Evolutionary conservation across 2,113 vertebrate species (phyloP).

Genomic region (Fregetta grallaria): DNA sequence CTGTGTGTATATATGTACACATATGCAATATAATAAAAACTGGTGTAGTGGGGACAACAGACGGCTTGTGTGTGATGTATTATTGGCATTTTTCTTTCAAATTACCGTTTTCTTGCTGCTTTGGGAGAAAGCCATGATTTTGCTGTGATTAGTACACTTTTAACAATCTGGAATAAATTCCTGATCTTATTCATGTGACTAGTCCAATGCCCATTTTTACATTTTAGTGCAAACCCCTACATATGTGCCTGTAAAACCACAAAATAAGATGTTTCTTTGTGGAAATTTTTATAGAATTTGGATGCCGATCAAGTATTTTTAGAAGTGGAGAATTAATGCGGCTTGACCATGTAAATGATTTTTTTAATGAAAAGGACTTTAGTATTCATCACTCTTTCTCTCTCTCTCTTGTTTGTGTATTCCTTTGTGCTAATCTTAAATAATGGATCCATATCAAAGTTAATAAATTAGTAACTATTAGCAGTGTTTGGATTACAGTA

Average conservation of each 20-base stretch:
- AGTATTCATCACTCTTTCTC: slow-evolving; percentile 22
- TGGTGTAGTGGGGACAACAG: slow-evolving; percentile 63
- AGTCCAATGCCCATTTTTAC: slow-evolving; percentile 44
- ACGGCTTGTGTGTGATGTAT: slow-evolving; percentile 45
- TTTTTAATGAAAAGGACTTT: slow-evolving; percentile 59
- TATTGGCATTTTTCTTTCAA: slow-evolving; percentile 65
- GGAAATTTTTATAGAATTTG: slow-evolving; percentile 64
- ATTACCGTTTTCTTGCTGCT: slow-evolving; percentile 61
- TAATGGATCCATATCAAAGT: slow-evolving; percentile 51
- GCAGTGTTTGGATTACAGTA: slow-evolving; percentile 16
- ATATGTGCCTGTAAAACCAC: slow-evolving; percentile 66
- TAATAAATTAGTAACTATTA: slow-evolving; percentile 64
- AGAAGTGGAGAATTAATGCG: slow-evolving; percentile 56
- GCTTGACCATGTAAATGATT: slow-evolving; percentile 62
- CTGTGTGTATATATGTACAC: slow-evolving; percentile 54
- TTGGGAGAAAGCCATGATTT: slow-evolving; percentile 65
- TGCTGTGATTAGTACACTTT: slow-evolving; percentile 39
- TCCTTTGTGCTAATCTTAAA: slow-evolving; percentile 56
- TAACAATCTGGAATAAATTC: slow-evolving; percentile 65
- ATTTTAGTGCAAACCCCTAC: slow-evolving; percentile 57
- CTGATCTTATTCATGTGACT: slow-evolving; percentile 53
- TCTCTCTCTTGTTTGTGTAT: slow-evolving; percentile 8
- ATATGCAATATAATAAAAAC: slow-evolving; percentile 63
- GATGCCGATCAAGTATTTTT: slow-evolving; percentile 62
- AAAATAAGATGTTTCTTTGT: slow-evolving; percentile 61